These are phyloP conservation scores for Paralvinella palmiformis DNA, from an alignment of 1,140 invertebrate species.

Conservation along the genomic window DNA sequence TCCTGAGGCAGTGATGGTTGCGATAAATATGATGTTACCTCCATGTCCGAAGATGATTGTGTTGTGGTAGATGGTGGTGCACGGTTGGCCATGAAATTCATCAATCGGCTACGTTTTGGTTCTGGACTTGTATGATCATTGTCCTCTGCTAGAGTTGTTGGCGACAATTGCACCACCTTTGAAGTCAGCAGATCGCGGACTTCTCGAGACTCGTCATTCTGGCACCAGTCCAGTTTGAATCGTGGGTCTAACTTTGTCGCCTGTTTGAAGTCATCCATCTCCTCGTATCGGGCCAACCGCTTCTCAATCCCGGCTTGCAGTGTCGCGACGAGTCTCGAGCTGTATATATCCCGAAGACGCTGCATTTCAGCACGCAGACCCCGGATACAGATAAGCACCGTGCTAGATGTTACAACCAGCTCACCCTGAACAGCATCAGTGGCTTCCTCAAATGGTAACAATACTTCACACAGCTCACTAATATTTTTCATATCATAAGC, in stretches of 20 bases:
- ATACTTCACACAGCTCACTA: not conserved
- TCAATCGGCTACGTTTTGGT: slow-evolving; percentile 1
- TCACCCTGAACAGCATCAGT: not conserved
- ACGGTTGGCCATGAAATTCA: not conserved
- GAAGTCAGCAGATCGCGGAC: not conserved
- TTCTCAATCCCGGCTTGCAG: not conserved
- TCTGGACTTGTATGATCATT: not conserved
- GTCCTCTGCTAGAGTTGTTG: not conserved
- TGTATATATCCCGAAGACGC: too few species aligned
- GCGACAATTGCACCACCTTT: not conserved
- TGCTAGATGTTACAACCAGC: not conserved
- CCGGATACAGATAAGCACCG: not conserved
- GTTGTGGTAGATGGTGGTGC: too few species aligned
- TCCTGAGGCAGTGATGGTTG: not conserved
- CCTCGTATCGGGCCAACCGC: not conserved
- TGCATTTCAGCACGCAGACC: too few species aligned
- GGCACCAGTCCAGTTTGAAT: slow-evolving; percentile 8
- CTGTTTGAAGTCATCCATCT: slow-evolving; percentile 1
- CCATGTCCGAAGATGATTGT: not conserved
- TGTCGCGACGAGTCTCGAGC: too few species aligned
- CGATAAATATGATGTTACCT: not conserved
- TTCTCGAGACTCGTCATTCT: not conserved
- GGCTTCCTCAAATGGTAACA: slow-evolving; percentile 2
- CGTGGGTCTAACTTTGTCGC: slow-evolving; percentile 1
- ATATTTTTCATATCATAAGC: slow-evolving; percentile 4